phyloP scores from a whole-genome alignment of 2,888 invertebrate species.

The Tupiocoris notatus region DNA sequence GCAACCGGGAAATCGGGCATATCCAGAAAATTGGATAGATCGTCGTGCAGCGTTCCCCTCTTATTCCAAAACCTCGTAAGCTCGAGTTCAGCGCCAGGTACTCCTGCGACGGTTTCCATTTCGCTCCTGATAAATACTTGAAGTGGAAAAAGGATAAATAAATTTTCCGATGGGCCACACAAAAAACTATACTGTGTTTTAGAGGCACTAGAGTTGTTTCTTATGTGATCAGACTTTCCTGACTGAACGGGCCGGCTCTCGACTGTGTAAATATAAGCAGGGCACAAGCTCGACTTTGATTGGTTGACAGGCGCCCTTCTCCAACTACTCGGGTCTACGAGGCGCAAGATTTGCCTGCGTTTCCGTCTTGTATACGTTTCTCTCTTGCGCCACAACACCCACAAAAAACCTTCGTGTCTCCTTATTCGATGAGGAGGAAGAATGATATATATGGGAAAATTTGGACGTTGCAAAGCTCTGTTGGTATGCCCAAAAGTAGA shows the following conservation, averaged over 20 bases:
- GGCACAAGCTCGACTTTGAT: background rate
- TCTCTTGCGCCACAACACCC: no score
- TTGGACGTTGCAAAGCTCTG: no score
- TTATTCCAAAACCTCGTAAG: constrained; percentile 47
- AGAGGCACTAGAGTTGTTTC: background rate
- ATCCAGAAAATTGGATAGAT: constrained; percentile 40
- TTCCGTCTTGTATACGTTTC: no score
- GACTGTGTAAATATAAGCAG: constrained; percentile 5
- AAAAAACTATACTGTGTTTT: background rate
- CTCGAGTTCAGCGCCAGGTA: constrained; percentile 41
- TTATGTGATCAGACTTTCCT: background rate
- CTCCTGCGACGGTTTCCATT: constrained; percentile 47
- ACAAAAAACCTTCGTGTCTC: no score
- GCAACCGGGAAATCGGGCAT: constrained; percentile 45
- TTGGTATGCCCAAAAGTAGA: no score
- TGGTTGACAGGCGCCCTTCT: background rate
- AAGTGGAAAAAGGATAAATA: background rate
- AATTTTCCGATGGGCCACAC: background rate
- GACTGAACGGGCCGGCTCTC: background rate
- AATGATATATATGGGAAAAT: no score
- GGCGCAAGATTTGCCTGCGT: no score
- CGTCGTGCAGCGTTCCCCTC: constrained; percentile 42
- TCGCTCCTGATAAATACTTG: background rate
- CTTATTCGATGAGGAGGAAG: no score
- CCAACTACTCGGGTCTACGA: background rate